A percentile compares a stretch with the other conserved stretches of the same genome.
These are phyloP conservation scores for Caenorhabditis inopinata DNA, from an alignment of 1,140 invertebrate genomes.

Conservation along the genomic window DNA sequence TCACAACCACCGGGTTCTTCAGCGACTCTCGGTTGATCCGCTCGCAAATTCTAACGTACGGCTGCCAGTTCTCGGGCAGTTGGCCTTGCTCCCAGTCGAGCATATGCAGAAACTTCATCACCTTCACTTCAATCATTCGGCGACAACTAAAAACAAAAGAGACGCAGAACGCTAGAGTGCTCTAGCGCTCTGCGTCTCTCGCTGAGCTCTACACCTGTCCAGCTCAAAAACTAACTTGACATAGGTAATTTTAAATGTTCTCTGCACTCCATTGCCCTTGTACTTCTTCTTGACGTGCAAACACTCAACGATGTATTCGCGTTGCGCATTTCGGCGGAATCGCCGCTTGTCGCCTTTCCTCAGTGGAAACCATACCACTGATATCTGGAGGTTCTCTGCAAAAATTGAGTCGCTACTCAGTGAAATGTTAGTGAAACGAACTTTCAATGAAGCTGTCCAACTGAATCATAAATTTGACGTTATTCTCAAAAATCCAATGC, in stretches of 20 bases:
- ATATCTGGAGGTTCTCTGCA: neutral
- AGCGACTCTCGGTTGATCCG: neutral
- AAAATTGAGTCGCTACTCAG: neutral
- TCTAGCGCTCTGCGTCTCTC: too few relatives aligned
- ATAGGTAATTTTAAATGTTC: neutral
- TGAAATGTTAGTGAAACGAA: neutral
- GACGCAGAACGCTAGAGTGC: too few relatives aligned
- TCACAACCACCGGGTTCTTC: neutral
- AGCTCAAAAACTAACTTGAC: too few relatives aligned
- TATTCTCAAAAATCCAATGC: neutral
- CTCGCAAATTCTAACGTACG: neutral
- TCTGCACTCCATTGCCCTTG: neutral
- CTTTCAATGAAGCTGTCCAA: neutral
- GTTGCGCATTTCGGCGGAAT: neutral
- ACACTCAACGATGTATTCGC: neutral
- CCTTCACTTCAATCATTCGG: neutral
- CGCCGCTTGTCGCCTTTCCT: neutral
- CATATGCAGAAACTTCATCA: neutral
- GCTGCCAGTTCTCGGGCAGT: neutral
- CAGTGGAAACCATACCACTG: neutral
- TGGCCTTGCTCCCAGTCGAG: neutral
- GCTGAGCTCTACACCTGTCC: too few relatives aligned
- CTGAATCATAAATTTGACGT: neutral
- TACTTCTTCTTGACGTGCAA: neutral
- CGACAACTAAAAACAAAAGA: too few relatives aligned